These are phyloP conservation scores for Antheraea mylitta DNA, from an alignment of 1,140 invertebrate species.

Conservation along the genomic window DNA sequence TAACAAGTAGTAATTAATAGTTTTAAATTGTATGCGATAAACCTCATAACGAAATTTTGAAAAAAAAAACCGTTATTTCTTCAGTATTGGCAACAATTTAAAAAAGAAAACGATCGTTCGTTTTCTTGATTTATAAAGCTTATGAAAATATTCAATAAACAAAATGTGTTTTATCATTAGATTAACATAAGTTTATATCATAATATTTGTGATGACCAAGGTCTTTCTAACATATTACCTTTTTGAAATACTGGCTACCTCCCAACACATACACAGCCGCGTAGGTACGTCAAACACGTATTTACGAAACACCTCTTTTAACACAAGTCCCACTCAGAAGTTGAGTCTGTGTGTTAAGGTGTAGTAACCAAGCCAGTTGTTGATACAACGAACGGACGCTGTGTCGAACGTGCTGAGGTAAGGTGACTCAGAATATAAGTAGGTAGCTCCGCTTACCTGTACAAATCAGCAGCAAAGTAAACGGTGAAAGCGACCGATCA, in stretches of 20 bases:
- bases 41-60: no score
- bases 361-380: conserved; percentile 22
- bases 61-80: no score
- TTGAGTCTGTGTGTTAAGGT: not conserved
- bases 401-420: conserved; percentile 32
- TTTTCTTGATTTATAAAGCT: no score
- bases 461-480: conserved; percentile 68
- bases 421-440: conserved; percentile 65
- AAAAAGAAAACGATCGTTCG: no score
- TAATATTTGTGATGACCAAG: not conserved
- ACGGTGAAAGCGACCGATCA: conserved; percentile 66
- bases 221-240: not conserved
- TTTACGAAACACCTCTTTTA: conserved; percentile 17
- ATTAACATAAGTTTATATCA: not conserved
- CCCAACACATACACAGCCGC: conserved; percentile 3
- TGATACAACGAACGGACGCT: conserved; percentile 36
- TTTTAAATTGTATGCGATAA: no score
- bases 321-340: conserved; percentile 17
- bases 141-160: no score
- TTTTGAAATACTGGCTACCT: not conserved
- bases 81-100: no score
- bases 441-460: conserved; percentile 70
- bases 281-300: conserved; percentile 28
- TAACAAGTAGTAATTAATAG: no score
- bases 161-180: not conserved